Percentiles rank a stretch among this genome's conserved stretches.
Evolutionary conservation across 1,140 invertebrate genomes (phyloP).

Genomic region (Druon quercuslanigerum): DNA sequence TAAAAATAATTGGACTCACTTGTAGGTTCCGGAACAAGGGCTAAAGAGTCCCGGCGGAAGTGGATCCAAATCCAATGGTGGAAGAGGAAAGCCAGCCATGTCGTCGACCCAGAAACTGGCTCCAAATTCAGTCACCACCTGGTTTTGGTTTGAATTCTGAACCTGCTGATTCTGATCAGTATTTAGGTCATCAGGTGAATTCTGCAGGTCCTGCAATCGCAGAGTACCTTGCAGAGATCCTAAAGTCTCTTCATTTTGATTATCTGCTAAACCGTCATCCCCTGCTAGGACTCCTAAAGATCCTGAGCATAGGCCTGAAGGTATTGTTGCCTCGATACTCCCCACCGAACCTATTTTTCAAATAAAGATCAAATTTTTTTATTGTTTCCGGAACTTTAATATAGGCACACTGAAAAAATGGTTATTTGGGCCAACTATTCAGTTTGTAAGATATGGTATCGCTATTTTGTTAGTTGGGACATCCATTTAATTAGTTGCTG

Average conservation of each 20-base stretch:
- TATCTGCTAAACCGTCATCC: slow-evolving; percentile 64
- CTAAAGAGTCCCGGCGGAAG: slow-evolving; percentile 82
- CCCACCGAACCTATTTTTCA: slow-evolving; percentile 66
- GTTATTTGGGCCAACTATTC: too few species aligned
- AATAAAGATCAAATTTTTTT: not conserved
- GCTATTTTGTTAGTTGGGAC: too few species aligned
- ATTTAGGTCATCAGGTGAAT: slow-evolving; percentile 63
- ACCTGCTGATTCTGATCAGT: slow-evolving; percentile 65
- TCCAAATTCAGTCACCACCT: slow-evolving; percentile 70
- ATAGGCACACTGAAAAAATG: too few species aligned
- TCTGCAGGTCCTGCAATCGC: slow-evolving; percentile 69
- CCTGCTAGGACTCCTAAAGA: slow-evolving; percentile 65
- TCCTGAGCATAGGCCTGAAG: slow-evolving; percentile 67
- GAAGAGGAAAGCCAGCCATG: slow-evolving; percentile 87
- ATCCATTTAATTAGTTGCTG: too few species aligned
- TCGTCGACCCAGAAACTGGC: slow-evolving; percentile 83
- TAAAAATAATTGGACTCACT: slow-evolving; percentile 75
- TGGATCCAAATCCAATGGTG: slow-evolving; percentile 85
- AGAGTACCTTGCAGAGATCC: slow-evolving; percentile 63
- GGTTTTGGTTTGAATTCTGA: slow-evolving; percentile 62
- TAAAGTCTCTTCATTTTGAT: slow-evolving; percentile 64
- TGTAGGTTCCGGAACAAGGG: slow-evolving; percentile 82
- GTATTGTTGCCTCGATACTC: slow-evolving; percentile 73
- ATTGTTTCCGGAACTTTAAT: too few species aligned
- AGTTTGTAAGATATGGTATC: too few species aligned